Conservation (phyloP, 2,888 invertebrate species). For the Antheraea yamamai region DNA sequence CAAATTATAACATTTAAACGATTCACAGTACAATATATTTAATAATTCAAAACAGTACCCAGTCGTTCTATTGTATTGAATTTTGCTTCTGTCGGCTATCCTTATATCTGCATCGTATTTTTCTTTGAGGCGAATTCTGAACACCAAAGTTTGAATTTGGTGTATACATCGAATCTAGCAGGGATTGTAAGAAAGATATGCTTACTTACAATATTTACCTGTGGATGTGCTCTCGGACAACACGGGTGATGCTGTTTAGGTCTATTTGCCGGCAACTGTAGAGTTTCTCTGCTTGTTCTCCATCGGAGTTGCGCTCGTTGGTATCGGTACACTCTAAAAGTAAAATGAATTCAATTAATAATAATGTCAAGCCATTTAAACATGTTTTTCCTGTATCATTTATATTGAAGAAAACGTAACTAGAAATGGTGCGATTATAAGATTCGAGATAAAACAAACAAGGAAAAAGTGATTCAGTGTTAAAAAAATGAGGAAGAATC, state of each 20-base stretch:
- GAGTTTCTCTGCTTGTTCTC: conserved; percentile 84
- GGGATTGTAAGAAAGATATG: not conserved
- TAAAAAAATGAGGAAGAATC: not conserved
- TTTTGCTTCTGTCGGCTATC: too few species aligned
- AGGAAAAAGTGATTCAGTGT: not conserved
- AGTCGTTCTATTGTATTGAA: too few species aligned
- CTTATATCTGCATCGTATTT: too few species aligned
- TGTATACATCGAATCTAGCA: too few species aligned
- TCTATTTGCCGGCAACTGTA: conserved; percentile 74
- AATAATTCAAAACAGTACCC: too few species aligned
- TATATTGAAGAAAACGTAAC: not conserved
- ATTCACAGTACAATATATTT: too few species aligned
- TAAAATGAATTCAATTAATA: not conserved
- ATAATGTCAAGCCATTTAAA: not conserved
- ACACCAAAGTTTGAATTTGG: too few species aligned
- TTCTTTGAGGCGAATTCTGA: too few species aligned
- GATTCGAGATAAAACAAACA: not conserved
- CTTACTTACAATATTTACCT: conserved; percentile 43
- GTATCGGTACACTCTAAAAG: conserved; percentile 84
- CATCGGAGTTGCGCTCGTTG: conserved; percentile 85
- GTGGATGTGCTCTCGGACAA: conserved; percentile 69
- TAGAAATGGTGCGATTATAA: not conserved
- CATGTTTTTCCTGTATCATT: not conserved
- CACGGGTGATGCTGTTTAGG: conserved; percentile 81
- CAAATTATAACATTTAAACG: too few species aligned